Evolutionary conservation across 2,113 vertebrate species (phyloP), one percentile per base, ranked within the genome.

Genomic region (cat (Felis catus)): DNA sequence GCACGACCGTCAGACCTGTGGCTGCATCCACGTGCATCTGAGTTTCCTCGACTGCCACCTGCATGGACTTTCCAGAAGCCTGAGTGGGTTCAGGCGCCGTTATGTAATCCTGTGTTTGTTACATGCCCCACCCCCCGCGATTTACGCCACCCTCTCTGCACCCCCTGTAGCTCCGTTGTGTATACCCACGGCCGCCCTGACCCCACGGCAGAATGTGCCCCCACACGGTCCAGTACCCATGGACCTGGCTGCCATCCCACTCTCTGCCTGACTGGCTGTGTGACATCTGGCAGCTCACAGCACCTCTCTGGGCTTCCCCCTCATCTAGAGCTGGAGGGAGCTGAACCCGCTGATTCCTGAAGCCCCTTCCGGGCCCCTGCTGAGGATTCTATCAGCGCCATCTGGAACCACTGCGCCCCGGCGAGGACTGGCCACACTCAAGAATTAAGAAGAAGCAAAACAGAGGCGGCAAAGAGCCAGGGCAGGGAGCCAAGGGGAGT

Each of bases 211-310:
- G 79, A 76, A 66, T 0, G 0, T 1, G 0, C 51, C 81, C 76
- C 33, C 18, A 1, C 0, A 0, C 0, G 16, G 12, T 41, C 36
- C 36, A 36, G 36, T 36, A 33, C 12, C 4, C 0, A 16, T 0
- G 29, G n/a, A 76, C 51, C 71, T 6, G 36, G 61, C 45, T 74
- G 74, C 41, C 0, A 0, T 2, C 14, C 23, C 2, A 4, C 74
- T 9, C 4, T 53, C 33, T 79, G 16, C 33, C 29, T 7, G 65
- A 25, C 16, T 1, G 0, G 73, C 66, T 81, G 18, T 65, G 78
- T 91, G 96, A 48, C 45, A 15, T 55, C 15, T 10, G 36, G 51
- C 65, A 73, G 68, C 25, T 23, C 15, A 0, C 0, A 5, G 19
- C 2, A 33, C 84, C 80, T 82, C 78, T 84, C 89, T 70, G 45